Conservation (phyloP, 2,888 invertebrate species). For the Caenorhabditis japonica region DNA sequence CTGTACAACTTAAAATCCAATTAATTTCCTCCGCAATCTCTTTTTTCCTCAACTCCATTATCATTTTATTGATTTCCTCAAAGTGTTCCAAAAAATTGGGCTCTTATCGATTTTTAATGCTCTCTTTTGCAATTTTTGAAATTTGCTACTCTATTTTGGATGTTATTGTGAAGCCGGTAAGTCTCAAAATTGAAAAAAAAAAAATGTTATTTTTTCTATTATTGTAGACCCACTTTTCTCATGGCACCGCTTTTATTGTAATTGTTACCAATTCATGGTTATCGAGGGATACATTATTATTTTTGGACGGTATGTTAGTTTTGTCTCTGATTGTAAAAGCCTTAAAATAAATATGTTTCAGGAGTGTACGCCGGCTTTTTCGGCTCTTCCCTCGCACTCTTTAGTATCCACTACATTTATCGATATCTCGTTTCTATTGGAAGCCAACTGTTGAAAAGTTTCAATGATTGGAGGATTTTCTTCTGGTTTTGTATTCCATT, state of each 20-base stretch:
- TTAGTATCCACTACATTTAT: conserved; percentile 26
- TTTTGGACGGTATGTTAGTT: too few relatives aligned
- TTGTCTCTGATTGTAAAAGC: too few relatives aligned
- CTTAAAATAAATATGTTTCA: too few relatives aligned
- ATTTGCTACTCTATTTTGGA: conserved; percentile 12
- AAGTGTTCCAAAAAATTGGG: conserved; percentile 19
- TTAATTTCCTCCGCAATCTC: background rate
- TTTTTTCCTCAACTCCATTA: background rate
- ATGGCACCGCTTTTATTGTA: conserved; percentile 20
- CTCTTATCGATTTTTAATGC: conserved; percentile 12
- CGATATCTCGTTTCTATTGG: conserved; percentile 19
- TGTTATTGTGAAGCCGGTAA: conserved; percentile 17
- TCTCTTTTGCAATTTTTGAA: conserved; percentile 1
- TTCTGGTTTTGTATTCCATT: conserved; percentile 12
- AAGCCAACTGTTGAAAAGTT: conserved; percentile 6
- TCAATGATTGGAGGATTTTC: conserved; percentile 11
- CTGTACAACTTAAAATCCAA: conserved; percentile 3
- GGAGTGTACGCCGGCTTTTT: conserved; percentile 14
- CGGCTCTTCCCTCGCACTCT: conserved; percentile 21
- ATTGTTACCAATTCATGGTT: too few relatives aligned
- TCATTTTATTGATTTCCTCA: conserved; percentile 2
- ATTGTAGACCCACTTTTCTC: too few relatives aligned
- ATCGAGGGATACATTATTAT: too few relatives aligned
- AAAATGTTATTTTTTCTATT: background rate
- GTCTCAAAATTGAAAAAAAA: background rate